Conservation (phyloP, 2,888 invertebrate species). For the Mayetiola destructor region DNA sequence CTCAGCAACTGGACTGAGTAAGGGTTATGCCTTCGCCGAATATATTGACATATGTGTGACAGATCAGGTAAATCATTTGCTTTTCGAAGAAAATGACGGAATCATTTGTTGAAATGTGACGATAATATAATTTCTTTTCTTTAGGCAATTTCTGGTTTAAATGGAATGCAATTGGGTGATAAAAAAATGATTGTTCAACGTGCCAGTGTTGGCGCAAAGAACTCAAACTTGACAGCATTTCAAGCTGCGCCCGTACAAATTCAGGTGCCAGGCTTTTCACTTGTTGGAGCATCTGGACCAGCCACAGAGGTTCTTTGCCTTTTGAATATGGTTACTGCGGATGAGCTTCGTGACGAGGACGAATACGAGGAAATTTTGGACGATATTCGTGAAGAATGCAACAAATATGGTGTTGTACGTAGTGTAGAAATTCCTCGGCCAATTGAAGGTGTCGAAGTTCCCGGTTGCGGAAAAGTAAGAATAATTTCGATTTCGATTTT, state of each 20-base stretch:
- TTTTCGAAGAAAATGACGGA: not conserved
- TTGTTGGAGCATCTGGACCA: conserved; percentile 82
- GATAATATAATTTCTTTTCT: conserved; percentile 15
- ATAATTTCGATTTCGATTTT: not conserved
- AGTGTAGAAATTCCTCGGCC: conserved; percentile 95
- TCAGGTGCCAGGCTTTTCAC: conserved; percentile 86
- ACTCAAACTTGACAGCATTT: conserved; percentile 53
- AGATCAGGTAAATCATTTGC: conserved; percentile 63
- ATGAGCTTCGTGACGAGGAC: conserved; percentile 91
- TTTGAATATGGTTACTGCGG: conserved; percentile 95
- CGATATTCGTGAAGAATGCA: conserved; percentile 96
- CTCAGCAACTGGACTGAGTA: conserved; percentile 93
- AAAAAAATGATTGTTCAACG: conserved; percentile 96
- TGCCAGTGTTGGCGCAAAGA: conserved; percentile 94
- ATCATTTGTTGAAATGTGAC: not conserved
- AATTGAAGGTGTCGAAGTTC: conserved; percentile 91
- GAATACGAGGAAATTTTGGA: conserved; percentile 98
- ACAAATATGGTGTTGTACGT: conserved; percentile 93
- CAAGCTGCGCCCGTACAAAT: conserved; percentile 74
- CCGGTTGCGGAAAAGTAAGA: conserved; percentile 87
- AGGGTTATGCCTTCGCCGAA: conserved; percentile 99
- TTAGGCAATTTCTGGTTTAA: conserved; percentile 92
- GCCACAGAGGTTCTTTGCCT: conserved; percentile 90
- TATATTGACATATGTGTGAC: conserved; percentile 95
- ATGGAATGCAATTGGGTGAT: conserved; percentile 98